Evolutionary conservation across 1,140 invertebrate genomes (phyloP).

Genomic region (Aleiodes sp.): DNA sequence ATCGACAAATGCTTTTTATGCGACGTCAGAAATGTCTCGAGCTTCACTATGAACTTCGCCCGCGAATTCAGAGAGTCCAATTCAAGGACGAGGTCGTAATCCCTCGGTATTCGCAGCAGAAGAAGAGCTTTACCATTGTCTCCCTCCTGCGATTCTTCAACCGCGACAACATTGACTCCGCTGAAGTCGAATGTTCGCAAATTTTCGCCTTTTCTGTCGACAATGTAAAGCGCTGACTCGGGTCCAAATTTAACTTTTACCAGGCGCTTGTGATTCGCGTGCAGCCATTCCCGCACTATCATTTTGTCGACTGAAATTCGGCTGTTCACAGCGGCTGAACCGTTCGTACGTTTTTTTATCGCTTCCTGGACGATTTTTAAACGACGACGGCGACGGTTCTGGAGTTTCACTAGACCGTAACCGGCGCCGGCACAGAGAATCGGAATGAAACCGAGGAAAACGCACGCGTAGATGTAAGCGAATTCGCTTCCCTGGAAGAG

Average conservation of each 20-base stretch:
- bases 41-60: constrained; percentile 89
- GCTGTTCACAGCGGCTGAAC: constrained; percentile 45
- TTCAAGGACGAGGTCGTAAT: constrained; percentile 97
- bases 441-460: constrained; percentile 90
- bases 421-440: constrained; percentile 90
- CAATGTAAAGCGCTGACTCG: constrained; percentile 82
- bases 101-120: constrained; percentile 85
- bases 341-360: constrained; percentile 65
- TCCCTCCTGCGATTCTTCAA: constrained; percentile 81
- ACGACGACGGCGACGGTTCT: constrained; percentile 82
- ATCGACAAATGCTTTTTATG: constrained; percentile 83
- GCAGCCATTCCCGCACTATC: constrained; percentile 94
- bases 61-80: constrained; percentile 84
- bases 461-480: constrained; percentile 94
- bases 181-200: constrained; percentile 82
- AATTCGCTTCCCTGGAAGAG: constrained; percentile 89
- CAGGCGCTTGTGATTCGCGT: constrained; percentile 89
- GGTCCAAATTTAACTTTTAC: constrained; percentile 91
- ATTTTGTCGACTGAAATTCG: constrained; percentile 88
- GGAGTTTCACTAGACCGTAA: constrained; percentile 91
- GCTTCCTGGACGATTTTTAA: constrained; percentile 87
- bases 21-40: constrained; percentile 84
- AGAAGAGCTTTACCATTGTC: constrained; percentile 86
- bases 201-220: constrained; percentile 90
- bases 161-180: constrained; percentile 77